A percentile compares a stretch with the other conserved stretches of the same genome.
Conservation (phyloP, 1,140 invertebrate genomes). For the Drosophila mauritiana region DNA sequence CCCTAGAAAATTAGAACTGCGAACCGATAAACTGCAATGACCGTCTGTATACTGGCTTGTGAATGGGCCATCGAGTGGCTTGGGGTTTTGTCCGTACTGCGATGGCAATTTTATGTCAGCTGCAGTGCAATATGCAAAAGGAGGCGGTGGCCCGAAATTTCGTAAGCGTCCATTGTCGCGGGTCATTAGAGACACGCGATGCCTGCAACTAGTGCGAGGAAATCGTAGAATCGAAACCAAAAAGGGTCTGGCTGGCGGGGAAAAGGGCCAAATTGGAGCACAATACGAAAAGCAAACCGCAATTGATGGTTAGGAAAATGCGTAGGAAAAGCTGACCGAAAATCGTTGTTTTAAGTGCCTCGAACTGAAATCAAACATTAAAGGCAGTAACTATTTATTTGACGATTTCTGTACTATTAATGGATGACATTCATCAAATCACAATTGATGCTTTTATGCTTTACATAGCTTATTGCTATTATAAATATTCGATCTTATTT, state of each 20-base stretch:
- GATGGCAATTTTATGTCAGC: constrained; percentile 56
- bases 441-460: neutral
- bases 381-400: neutral
- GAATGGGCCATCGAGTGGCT: constrained; percentile 18
- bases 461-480: neutral
- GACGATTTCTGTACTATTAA: neutral
- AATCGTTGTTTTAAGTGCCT: neutral
- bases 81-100: constrained; percentile 17
- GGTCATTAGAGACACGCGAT: constrained; percentile 61
- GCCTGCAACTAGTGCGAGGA: constrained; percentile 51
- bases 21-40: constrained; percentile 44
- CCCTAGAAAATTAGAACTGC: constrained; percentile 13
- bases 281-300: constrained; percentile 37
- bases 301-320: constrained; percentile 49
- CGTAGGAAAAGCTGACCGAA: constrained; percentile 15
- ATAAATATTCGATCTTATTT: neutral
- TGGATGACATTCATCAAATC: neutral
- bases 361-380: neutral
- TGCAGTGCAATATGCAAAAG: constrained; percentile 56
- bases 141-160: constrained; percentile 57
- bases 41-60: constrained; percentile 19
- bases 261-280: neutral
- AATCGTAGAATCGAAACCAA: constrained; percentile 37
- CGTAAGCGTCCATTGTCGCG: constrained; percentile 44
- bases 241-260: constrained; percentile 5